Evolutionary conservation across 2,113 vertebrate species (phyloP), one percentile per base, ranked within the genome.

Genomic region (Pygoscelis adeliae): DNA sequence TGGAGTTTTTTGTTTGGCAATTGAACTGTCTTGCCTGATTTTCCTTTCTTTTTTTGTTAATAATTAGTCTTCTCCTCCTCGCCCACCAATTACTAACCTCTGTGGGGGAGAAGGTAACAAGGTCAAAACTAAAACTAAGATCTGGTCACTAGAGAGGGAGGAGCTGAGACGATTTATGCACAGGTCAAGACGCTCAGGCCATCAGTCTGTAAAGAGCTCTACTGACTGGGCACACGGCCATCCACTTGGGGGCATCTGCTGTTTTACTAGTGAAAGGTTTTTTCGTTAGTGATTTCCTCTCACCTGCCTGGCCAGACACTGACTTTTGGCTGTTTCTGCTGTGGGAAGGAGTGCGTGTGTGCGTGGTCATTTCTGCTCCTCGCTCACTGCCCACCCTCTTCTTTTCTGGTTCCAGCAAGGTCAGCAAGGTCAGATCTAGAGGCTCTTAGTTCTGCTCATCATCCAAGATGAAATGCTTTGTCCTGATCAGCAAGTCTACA

Each of bases 301-400:
- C 27, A 38, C 3, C 10, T 47, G 22, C 32, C 15, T 59, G 26
- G 6, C 11, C 22, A 46, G 17, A 42, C 47, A n/a, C 29, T 63
- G 46, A 42, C 2, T 79, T 58, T 76, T 52, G 20, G 3, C 32
- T 52, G 2, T 40, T 91, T 44, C 15, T 67, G 23, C 14, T 52
- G 11, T 63, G 19, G 15, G 9, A 49, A 73, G 40, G 13, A 62
- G 5, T 2, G 5, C 0, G 0, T 25, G 5, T 3, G 1, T 25
- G 23, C 6, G 12, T 49, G 27, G 46, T 22, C 11, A 10, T 32
- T 91, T 67, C n/a, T 59, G 38, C 26, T 69, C 32, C 23, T 82
- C 2, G 0, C 16, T 25, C 44, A 30, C 27, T 77, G 22, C 26
- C 5, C 19, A 63, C 1, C 4, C 4, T 65, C 30, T 78, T 71